Evolutionary conservation across 2,797 vertebrate genomes (phyloP).

Genomic region (Spheniscus humboldti): DNA sequence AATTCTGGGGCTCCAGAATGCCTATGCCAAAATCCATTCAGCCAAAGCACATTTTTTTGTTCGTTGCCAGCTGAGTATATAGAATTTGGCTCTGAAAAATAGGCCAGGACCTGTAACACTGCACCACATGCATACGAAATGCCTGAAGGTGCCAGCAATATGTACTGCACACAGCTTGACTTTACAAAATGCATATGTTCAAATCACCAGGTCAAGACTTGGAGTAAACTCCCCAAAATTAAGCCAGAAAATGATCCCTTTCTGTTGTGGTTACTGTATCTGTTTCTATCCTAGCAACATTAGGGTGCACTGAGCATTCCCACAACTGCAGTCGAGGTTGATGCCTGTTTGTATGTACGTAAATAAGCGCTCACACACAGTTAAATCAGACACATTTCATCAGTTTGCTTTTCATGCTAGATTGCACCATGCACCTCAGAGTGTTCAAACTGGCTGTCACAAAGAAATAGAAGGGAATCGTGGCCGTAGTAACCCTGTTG

Average conservation of each 20-base stretch:
- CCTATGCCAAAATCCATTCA: conserved; percentile 42
- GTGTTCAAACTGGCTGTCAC: neutral
- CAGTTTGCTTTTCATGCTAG: neutral
- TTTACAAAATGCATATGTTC: conserved; percentile 19
- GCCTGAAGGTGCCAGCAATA: conserved; percentile 51
- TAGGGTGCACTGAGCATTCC: neutral
- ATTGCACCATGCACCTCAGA: neutral
- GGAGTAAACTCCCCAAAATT: conserved; percentile 4
- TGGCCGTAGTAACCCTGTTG: neutral
- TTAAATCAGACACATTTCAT: neutral
- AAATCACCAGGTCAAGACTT: conserved; percentile 33
- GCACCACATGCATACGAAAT: conserved; percentile 17
- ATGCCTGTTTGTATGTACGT: neutral
- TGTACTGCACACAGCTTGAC: conserved; percentile 20
- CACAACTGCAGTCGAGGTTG: neutral
- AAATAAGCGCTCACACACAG: neutral
- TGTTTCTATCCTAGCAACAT: neutral
- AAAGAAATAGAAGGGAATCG: neutral
- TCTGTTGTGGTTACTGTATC: conserved; percentile 53
- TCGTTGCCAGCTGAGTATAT: conserved; percentile 53
- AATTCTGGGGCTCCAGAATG: conserved; percentile 5
- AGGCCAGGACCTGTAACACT: conserved; percentile 33
- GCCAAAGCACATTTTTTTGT: conserved; percentile 50
- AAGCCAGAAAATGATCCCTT: neutral
- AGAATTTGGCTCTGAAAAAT: conserved; percentile 57